Evolutionary conservation across 2,888 invertebrate species (phyloP).

Genomic region (Timandra comae): DNA sequence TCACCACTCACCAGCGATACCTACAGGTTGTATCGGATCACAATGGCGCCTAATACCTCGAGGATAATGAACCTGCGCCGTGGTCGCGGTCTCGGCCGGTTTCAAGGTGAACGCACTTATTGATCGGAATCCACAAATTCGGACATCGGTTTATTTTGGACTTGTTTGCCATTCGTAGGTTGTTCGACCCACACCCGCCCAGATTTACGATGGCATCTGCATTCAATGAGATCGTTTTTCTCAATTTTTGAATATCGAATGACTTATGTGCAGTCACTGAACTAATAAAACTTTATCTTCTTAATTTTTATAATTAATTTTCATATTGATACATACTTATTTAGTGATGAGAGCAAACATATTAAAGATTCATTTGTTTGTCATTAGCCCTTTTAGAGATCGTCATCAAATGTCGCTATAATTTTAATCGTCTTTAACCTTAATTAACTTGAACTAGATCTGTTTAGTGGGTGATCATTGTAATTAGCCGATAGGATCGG

Average conservation of each 20-base stretch:
- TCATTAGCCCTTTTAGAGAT: constrained; percentile 41
- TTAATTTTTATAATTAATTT: constrained; percentile 5
- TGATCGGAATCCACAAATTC: constrained; percentile 60
- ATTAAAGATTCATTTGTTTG: constrained; percentile 26
- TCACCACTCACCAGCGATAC: too few relatives aligned
- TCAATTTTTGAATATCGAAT: too few relatives aligned
- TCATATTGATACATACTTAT: too few relatives aligned
- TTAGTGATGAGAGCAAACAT: too few relatives aligned
- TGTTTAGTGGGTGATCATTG: too few relatives aligned
- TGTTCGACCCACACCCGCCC: constrained; percentile 49
- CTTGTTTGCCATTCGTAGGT: constrained; percentile 58
- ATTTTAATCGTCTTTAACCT: constrained; percentile 30
- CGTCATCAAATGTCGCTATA: too few relatives aligned
- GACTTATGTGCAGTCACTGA: constrained; percentile 20
- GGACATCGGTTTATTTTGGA: constrained; percentile 50
- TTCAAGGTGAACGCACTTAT: constrained; percentile 68
- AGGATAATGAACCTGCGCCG: too few relatives aligned
- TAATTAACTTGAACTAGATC: constrained; percentile 27
- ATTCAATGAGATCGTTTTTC: constrained; percentile 7
- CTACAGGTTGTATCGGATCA: too few relatives aligned
- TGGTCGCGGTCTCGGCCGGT: constrained; percentile 73
- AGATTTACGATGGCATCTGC: constrained; percentile 50
- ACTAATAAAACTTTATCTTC: constrained; percentile 2
- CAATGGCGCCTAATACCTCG: neutral
- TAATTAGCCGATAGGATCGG: too few relatives aligned